phyloP scores from a whole-genome alignment of 92 coral and sea anemone species.

The Bergia puertoricense region DNA sequence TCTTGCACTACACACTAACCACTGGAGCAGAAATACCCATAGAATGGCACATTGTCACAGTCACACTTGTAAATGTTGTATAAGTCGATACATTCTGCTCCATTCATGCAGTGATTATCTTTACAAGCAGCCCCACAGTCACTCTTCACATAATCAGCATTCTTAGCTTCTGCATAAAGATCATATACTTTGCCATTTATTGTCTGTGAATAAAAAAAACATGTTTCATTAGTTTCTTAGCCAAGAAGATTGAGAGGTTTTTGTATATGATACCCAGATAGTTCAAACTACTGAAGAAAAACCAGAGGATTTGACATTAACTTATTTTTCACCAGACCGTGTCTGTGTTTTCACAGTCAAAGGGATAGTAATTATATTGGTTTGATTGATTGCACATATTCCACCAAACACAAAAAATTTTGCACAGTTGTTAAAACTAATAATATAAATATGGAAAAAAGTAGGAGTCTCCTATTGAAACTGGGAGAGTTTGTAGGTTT shows the following conservation, averaged over 20 bases:
- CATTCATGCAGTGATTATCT: conserved; percentile 53
- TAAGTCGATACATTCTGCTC: conserved; percentile 70
- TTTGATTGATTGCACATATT: too few species aligned
- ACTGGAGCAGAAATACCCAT: conserved; percentile 76
- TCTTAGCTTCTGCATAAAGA: conserved; percentile 59
- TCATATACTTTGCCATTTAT: conserved; percentile 74
- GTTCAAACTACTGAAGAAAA: too few species aligned
- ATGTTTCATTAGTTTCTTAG: neutral
- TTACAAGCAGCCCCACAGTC: conserved; percentile 77
- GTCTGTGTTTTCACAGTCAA: too few species aligned
- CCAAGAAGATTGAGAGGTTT: neutral
- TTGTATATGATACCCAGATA: neutral
- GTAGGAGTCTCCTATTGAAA: too few species aligned
- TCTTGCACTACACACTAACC: conserved; percentile 45
- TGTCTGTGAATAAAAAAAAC: conserved; percentile 49
- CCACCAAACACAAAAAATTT: too few species aligned
- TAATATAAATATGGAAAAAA: too few species aligned
- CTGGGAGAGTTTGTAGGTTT: too few species aligned
- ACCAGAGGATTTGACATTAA: too few species aligned
- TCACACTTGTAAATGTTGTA: conserved; percentile 78
- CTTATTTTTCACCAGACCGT: too few species aligned
- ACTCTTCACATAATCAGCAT: conserved; percentile 57
- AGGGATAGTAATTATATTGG: too few species aligned
- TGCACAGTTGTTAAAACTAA: too few species aligned
- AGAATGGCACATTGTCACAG: conserved; percentile 79